Percentiles rank a stretch among this genome's conserved stretches.
These are phyloP conservation scores for Cenopis cana DNA, from an alignment of 2,888 invertebrate genomes.

Conservation along the genomic window DNA sequence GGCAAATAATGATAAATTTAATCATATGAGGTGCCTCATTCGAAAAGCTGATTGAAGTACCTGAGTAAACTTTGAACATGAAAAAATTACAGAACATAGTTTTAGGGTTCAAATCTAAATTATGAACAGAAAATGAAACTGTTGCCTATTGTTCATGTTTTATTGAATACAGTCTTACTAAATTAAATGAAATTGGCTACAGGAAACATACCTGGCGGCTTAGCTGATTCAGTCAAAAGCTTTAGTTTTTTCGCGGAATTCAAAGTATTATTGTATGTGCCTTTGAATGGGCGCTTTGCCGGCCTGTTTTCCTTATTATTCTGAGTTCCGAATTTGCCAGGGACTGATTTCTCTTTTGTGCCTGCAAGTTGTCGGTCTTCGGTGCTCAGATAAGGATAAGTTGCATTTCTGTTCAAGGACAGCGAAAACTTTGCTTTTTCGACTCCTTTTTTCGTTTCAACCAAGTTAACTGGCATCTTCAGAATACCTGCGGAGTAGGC, in stretches of 20 bases:
- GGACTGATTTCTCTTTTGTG: constrained; percentile 60
- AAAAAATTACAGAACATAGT: too few species aligned
- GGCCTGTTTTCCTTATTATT: constrained; percentile 78
- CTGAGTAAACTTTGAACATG: too few species aligned
- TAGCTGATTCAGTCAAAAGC: constrained; percentile 65
- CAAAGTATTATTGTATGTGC: constrained; percentile 72
- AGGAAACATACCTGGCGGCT: constrained; percentile 61
- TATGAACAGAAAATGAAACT: too few species aligned
- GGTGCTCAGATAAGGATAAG: constrained; percentile 68
- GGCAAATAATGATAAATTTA: too few species aligned
- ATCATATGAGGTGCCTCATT: too few species aligned
- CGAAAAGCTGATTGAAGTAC: too few species aligned
- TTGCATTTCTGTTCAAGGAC: constrained; percentile 76
- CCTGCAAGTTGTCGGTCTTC: constrained; percentile 64
- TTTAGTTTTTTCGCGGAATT: constrained; percentile 77
- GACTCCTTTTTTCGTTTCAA: constrained; percentile 76
- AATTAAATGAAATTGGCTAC: constrained; percentile 13
- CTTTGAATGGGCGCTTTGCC: constrained; percentile 68
- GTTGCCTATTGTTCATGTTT: too few species aligned
- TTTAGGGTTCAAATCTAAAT: too few species aligned
- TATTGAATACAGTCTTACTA: not conserved
- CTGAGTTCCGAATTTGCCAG: constrained; percentile 55
- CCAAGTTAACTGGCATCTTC: constrained; percentile 84
- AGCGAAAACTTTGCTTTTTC: constrained; percentile 76
- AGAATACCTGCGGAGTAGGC: constrained; percentile 74